Conservation (phyloP, 1,140 invertebrate species). For the Hyles euphorbiae region DNA sequence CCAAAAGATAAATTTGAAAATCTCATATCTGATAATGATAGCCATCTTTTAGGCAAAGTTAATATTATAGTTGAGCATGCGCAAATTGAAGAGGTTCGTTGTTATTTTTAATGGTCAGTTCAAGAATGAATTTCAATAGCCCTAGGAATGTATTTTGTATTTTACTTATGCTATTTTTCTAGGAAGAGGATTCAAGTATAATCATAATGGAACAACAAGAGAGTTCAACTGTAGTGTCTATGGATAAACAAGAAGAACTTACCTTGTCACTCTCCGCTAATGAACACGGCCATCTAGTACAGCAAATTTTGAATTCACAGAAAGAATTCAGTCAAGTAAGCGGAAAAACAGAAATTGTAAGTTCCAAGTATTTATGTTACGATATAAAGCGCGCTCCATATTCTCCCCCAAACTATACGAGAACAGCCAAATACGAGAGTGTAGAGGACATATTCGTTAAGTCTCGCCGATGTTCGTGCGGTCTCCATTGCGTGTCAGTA, state of each 20-base stretch:
- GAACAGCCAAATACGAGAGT: too few relatives aligned
- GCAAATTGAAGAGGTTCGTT: slow-evolving; percentile 64
- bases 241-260: slow-evolving; percentile 24
- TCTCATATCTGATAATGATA: slow-evolving; percentile 74
- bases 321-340: slow-evolving; percentile 74
- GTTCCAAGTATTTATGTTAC: slow-evolving; percentile 18
- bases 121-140: too few relatives aligned
- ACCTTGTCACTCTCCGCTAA: slow-evolving; percentile 37
- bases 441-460: too few relatives aligned
- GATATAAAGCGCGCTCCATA: too few relatives aligned
- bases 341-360: slow-evolving; percentile 74
- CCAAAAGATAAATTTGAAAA: slow-evolving; percentile 74
- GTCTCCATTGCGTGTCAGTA: too few relatives aligned
- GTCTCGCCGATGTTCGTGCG: too few relatives aligned
- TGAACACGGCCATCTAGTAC: slow-evolving; percentile 84
- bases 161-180: slow-evolving; percentile 25
- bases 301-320: slow-evolving; percentile 87
- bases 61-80: slow-evolving; percentile 83
- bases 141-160: too few relatives aligned
- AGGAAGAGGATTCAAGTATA: slow-evolving; percentile 78
- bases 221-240: neutral
- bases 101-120: neutral
- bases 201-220: slow-evolving; percentile 69
- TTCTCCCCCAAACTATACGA: too few relatives aligned
- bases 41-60: slow-evolving; percentile 77